These are phyloP conservation scores for Lates calcarifer DNA, from an alignment of 2,113 vertebrate species.

Conservation along the genomic window DNA sequence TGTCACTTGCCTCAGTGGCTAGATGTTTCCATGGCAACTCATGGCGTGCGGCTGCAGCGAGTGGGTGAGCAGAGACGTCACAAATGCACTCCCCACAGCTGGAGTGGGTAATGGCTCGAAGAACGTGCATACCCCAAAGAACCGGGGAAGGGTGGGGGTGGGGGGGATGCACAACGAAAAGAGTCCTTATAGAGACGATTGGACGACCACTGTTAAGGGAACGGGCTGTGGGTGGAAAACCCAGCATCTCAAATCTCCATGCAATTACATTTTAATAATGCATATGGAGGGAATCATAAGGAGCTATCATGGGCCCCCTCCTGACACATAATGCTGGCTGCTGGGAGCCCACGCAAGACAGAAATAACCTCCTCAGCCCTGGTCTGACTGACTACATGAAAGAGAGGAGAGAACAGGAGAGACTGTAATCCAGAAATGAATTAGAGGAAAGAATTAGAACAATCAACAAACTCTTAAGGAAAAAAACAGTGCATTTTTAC, in stretches of 20 bases:
- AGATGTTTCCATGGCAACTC: constrained; percentile 78
- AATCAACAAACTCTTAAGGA: constrained; percentile 8
- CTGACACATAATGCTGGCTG: constrained; percentile 72
- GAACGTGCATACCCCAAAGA: constrained; percentile 56
- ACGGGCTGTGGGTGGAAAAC: constrained; percentile 70
- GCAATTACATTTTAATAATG: constrained; percentile 80
- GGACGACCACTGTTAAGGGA: constrained; percentile 45
- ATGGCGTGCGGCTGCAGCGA: constrained; percentile 49
- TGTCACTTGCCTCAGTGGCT: constrained; percentile 74
- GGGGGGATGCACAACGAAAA: constrained; percentile 10
- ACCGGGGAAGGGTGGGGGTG: neutral
- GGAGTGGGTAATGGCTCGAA: constrained; percentile 73
- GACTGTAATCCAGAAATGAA: constrained; percentile 48
- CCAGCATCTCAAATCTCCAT: constrained; percentile 58
- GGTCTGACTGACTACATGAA: constrained; percentile 63
- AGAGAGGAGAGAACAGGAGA: constrained; percentile 48
- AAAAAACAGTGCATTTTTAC: neutral
- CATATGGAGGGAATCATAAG: constrained; percentile 70
- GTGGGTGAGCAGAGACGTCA: constrained; percentile 76
- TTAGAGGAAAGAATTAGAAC: neutral
- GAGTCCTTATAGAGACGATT: constrained; percentile 16
- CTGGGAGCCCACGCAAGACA: constrained; percentile 75
- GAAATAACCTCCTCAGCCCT: constrained; percentile 74
- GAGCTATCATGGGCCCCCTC: constrained; percentile 64
- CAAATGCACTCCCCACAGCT: constrained; percentile 71